Base-by-base conservation (phyloP, 2,888 invertebrate genomes). In the Volucella inflata region DNA sequence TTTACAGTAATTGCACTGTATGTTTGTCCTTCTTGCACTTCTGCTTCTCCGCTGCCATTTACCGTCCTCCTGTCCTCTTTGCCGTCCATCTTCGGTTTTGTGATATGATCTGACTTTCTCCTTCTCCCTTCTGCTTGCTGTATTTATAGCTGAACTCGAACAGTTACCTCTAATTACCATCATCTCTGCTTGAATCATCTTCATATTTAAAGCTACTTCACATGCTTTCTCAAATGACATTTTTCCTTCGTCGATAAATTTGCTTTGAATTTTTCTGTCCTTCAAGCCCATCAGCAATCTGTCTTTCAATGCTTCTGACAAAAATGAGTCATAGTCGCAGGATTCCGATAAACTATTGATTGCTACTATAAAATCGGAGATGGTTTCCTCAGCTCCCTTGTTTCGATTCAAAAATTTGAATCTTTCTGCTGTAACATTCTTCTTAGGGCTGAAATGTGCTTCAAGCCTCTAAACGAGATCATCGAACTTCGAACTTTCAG, bases 201-300 rank as follows among this genome's bases (percentile, higher is more conserved):
- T 44, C 70, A 62, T 62, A 59, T 62, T 77, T 53, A 78, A 44
- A 10, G 70, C 50, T 11, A 40, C 12, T n/a, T 70, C 62, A 16
- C 70, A 78, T 11, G 64, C 50, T 42, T 62, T 17, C 2, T 78
- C 70, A 48, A 78, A 78, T 10, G 62, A 62, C 14, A 55, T 42
- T 12, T 60, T 46, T 12, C 62, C 62, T 55, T n/a, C n/a, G n/a
- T n/a, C n/a, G n/a, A n/a, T n/a, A n/a, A n/a, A n/a, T n/a, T n/a
- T n/a, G n/a, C n/a, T n/a, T n/a, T n/a, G n/a, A n/a, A n/a, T n/a
- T n/a, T n/a, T n/a, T n/a, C n/a, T n/a, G n/a, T n/a, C n/a, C n/a
- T n/a, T n/a, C n/a, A n/a, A n/a, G n/a, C n/a, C 60, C 59, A 65
- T 67, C 11, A 76, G 21, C 1, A 76, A 12, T 42, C 67, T 36